phyloP scores from a whole-genome alignment of 2,113 vertebrate species.

The Pelecanoides urinatrix region DNA sequence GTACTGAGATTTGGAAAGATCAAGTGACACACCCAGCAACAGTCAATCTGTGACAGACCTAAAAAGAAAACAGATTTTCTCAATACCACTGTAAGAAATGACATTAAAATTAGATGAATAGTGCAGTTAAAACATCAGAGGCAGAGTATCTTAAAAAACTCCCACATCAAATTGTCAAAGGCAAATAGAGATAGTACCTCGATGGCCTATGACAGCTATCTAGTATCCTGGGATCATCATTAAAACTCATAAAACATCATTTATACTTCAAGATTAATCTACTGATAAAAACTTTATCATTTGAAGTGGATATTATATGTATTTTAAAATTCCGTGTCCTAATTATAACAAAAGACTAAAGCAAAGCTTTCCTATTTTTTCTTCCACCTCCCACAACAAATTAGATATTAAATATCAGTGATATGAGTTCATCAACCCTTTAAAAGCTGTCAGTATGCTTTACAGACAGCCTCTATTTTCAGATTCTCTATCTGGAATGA shows the following conservation, averaged over 20 bases:
- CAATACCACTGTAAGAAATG: background rate
- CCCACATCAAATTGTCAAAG: background rate
- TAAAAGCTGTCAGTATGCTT: background rate
- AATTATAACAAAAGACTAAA: background rate
- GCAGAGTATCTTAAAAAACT: background rate
- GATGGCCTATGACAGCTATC: rapidly evolving
- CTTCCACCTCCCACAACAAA: background rate
- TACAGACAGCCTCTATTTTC: background rate
- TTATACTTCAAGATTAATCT: background rate
- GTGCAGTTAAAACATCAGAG: background rate
- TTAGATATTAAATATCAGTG: background rate
- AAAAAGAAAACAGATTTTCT: background rate
- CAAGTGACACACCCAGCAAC: background rate
- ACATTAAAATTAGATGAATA: background rate
- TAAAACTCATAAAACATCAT: background rate
- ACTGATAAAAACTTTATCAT: background rate
- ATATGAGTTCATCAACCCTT: background rate
- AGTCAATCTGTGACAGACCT: background rate
- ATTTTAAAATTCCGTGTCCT: background rate
- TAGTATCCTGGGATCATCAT: background rate
- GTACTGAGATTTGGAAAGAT: background rate
- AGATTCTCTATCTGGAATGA: background rate
- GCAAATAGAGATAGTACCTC: background rate
- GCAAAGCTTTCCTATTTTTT: background rate
- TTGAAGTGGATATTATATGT: background rate